phyloP scores from a whole-genome alignment of 2,797 vertebrate species.

The Crax fasciolata region DNA sequence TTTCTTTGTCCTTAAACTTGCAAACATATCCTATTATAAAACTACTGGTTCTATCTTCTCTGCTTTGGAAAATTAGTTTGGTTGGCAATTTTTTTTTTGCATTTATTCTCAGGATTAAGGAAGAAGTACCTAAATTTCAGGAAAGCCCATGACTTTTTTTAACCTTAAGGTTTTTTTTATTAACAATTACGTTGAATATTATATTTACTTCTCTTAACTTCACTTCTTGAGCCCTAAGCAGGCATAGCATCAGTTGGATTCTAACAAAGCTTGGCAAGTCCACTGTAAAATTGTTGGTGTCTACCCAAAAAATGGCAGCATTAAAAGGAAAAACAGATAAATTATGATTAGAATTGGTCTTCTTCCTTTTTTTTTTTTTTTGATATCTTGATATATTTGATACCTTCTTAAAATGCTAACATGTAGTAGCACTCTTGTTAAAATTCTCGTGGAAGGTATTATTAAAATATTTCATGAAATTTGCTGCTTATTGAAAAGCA shows the following conservation, averaged over 20 bases:
- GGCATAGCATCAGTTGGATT: slow-evolving; percentile 63
- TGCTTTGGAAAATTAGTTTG: slow-evolving; percentile 45
- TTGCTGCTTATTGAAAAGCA: neutral
- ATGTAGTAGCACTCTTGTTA: neutral
- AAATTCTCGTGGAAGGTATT: slow-evolving; percentile 8
- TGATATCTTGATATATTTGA: no score
- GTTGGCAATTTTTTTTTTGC: slow-evolving; percentile 26
- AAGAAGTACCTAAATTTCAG: slow-evolving; percentile 28
- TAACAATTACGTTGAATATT: slow-evolving; percentile 74
- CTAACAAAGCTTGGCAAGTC: slow-evolving; percentile 68
- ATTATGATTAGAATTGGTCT: slow-evolving; percentile 38
- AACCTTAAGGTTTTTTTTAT: slow-evolving; percentile 24
- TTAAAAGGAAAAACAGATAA: slow-evolving; percentile 54
- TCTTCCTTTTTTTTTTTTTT: slow-evolving; percentile 4
- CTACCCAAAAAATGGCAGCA: slow-evolving; percentile 57
- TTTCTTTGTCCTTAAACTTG: neutral
- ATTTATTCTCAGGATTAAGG: slow-evolving; percentile 36
- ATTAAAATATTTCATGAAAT: slow-evolving; percentile 15
- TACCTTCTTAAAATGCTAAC: slow-evolving; percentile 49
- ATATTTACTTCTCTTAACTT: slow-evolving; percentile 68
- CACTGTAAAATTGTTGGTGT: slow-evolving; percentile 65
- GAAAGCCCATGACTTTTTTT: neutral
- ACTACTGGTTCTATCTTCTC: neutral
- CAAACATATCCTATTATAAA: slow-evolving; percentile 5
- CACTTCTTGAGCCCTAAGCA: slow-evolving; percentile 61